Percentiles rank a stretch among this genome's conserved stretches.
Evolutionary conservation across 2,888 invertebrate species (phyloP).

Genomic region (Adineta ricciae): DNA sequence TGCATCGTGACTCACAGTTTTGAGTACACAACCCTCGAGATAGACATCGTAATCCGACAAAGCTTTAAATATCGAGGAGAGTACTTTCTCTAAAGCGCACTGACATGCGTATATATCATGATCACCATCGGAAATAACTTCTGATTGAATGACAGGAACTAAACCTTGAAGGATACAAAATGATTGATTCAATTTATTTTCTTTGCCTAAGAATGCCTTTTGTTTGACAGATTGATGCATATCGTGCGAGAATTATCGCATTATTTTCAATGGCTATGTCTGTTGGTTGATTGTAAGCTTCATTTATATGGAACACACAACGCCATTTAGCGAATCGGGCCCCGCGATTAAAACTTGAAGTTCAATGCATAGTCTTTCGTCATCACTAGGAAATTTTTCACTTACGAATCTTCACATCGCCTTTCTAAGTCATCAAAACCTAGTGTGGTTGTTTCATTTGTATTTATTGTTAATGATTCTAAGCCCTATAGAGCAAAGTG

Average conservation of each 20-base stretch:
- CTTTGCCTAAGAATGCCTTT: constrained; percentile 35
- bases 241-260: constrained; percentile 88
- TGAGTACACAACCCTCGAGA: constrained; percentile 89
- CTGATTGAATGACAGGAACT: constrained; percentile 97
- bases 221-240: constrained; percentile 75
- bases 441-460: constrained; percentile 91
- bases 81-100: constrained; percentile 53
- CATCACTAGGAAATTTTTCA: constrained; percentile 45
- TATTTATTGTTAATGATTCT: constrained; percentile 62
- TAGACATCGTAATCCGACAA: constrained; percentile 90
- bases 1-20: constrained; percentile 57
- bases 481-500: constrained; percentile 38
- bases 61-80: constrained; percentile 90
- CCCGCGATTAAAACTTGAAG: constrained; percentile 57
- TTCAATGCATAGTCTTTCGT: background rate
- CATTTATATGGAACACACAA: constrained; percentile 25
- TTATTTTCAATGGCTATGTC: constrained; percentile 82
- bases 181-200: no score
- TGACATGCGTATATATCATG: constrained; percentile 30
- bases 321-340: constrained; percentile 98
- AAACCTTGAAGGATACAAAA: no score
- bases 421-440: constrained; percentile 83
- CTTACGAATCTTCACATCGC: constrained; percentile 90
- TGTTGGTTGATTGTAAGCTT: constrained; percentile 57
- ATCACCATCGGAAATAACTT: constrained; percentile 56